Percentiles rank a stretch among this genome's conserved stretches.
phyloP scores from a whole-genome alignment of 2,888 invertebrate species.

The Cheilosia impressa region DNA sequence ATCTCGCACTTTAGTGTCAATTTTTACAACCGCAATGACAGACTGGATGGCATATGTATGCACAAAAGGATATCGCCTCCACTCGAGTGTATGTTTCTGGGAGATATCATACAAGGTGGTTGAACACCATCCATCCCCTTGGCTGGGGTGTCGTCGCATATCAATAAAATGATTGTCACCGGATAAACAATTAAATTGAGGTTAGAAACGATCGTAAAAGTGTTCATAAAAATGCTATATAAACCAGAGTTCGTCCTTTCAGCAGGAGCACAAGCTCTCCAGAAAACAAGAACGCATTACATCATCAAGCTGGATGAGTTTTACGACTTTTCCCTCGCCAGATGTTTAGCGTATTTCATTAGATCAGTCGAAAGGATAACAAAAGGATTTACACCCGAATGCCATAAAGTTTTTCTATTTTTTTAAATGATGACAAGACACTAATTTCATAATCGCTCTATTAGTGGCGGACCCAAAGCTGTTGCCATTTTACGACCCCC shows the following conservation, averaged over 20 bases:
- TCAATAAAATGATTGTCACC: constrained; percentile 83
- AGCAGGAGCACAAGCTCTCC: not conserved
- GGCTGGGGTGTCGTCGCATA: constrained; percentile 55
- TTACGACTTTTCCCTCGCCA: constrained; percentile 69
- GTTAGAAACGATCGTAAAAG: constrained; percentile 83
- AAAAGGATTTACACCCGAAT: constrained; percentile 70
- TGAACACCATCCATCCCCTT: constrained; percentile 46
- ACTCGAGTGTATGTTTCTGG: constrained; percentile 49
- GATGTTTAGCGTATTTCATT: constrained; percentile 63
- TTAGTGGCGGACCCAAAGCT: constrained; percentile 41
- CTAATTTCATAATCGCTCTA: constrained; percentile 69
- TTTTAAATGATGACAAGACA: constrained; percentile 33
- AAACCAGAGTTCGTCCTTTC: constrained; percentile 77
- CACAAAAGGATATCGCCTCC: constrained; percentile 60
- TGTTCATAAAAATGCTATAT: constrained; percentile 83
- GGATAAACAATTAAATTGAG: constrained; percentile 84
- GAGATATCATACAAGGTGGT: constrained; percentile 73
- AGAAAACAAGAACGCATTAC: constrained; percentile 37
- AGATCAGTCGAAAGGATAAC: constrained; percentile 68
- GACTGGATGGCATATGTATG: constrained; percentile 65
- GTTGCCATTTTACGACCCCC: constrained; percentile 31
- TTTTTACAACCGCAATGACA: constrained; percentile 77
- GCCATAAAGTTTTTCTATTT: constrained; percentile 46
- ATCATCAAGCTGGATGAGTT: constrained; percentile 69
- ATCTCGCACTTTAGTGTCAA: constrained; percentile 77